These are phyloP conservation scores for Novumbra hubbsi DNA, from an alignment of 2,797 vertebrate genomes.

Conservation along the genomic window DNA sequence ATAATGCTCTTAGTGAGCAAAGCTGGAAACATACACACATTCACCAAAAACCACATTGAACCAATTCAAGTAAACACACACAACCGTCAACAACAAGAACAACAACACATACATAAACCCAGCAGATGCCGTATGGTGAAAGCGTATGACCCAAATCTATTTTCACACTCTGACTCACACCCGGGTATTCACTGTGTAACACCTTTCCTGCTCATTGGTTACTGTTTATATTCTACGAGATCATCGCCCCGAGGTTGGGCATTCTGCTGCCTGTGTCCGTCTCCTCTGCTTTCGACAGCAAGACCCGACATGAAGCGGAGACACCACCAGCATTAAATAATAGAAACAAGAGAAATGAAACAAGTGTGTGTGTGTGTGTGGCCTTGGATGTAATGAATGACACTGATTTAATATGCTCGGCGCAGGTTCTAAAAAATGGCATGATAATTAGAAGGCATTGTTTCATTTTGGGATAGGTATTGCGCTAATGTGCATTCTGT, in stretches of 20 bases:
- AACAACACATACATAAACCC: constrained; percentile 9
- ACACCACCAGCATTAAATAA: constrained; percentile 50
- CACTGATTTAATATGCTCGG: constrained; percentile 34
- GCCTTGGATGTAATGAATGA: constrained; percentile 38
- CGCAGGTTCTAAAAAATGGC: constrained; percentile 42
- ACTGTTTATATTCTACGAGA: neutral
- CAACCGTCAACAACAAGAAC: neutral
- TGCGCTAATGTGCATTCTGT: constrained; percentile 27
- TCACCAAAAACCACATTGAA: constrained; percentile 6
- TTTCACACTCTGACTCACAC: constrained; percentile 1
- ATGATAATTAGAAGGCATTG: constrained; percentile 42
- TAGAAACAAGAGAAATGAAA: constrained; percentile 43
- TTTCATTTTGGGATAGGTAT: constrained; percentile 32
- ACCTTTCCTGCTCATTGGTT: neutral
- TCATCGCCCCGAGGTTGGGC: neutral
- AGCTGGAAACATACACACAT: neutral
- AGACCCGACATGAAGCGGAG: neutral
- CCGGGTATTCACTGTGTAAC: neutral
- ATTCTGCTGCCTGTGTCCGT: neutral
- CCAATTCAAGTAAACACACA: neutral
- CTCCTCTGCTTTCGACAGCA: neutral
- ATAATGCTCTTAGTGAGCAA: too few species aligned
- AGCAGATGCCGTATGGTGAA: neutral
- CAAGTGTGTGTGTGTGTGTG: constrained; percentile 48
- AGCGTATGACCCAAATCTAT: neutral